phyloP scores from a whole-genome alignment of 2,113 vertebrate genomes.

The Genyomyrus donnyi region DNA sequence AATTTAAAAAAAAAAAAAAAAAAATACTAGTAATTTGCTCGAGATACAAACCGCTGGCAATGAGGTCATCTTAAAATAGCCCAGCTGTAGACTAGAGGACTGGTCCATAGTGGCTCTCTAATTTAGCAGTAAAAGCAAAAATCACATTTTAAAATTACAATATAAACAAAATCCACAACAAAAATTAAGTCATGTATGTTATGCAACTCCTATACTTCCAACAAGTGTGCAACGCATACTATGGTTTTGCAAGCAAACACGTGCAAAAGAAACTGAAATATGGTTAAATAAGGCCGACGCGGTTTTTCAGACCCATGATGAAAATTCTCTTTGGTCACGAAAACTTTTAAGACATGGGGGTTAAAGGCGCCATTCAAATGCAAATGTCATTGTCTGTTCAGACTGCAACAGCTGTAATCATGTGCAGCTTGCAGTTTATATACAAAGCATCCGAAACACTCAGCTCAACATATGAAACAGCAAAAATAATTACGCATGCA shows the following conservation, averaged over 20 bases:
- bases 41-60: not conserved
- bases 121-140: not conserved
- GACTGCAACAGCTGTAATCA: conserved; percentile 18
- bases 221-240: not conserved
- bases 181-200: not conserved
- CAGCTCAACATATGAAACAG: not conserved
- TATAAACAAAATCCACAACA: not conserved
- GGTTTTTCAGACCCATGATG: not conserved
- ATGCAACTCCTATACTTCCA: not conserved
- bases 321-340: not conserved
- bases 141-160: not conserved
- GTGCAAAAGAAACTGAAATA: not conserved
- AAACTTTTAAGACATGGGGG: not conserved
- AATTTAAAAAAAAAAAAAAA: not conserved
- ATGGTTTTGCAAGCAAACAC: not conserved
- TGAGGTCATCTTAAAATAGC: not conserved
- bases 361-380: conserved; percentile 7
- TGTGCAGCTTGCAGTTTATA: not conserved
- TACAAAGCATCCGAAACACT: not conserved
- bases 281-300: not conserved
- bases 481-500: not conserved
- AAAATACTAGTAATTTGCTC: not conserved
- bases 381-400: conserved; percentile 8
- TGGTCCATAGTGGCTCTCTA: not conserved
- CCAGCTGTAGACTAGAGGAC: not conserved